Evolutionary conservation across 1,140 invertebrate species (phyloP).

Genomic region (Sinonovacula constricta): DNA sequence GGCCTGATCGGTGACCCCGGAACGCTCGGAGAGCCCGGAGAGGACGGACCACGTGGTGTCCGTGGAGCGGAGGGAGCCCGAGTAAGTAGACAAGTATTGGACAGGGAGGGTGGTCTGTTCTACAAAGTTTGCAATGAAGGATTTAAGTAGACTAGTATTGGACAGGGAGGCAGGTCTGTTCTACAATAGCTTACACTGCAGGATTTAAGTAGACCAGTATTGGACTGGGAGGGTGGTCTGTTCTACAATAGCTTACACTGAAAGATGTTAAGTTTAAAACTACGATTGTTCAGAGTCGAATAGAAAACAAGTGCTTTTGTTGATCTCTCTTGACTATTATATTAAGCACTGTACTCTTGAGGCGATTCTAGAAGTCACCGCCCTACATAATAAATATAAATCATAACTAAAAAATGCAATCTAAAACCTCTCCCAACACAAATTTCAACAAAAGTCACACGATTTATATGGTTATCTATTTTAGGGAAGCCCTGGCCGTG

Average conservation of each 20-base stretch:
- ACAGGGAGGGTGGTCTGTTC: neutral
- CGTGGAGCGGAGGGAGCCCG: conserved; percentile 60
- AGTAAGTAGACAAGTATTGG: conserved; percentile 44
- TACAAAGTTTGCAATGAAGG: no score
- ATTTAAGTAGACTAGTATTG: no score
- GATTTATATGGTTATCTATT: conserved; percentile 13
- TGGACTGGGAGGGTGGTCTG: neutral
- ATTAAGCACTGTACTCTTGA: neutral
- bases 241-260: neutral
- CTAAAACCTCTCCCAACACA: neutral
- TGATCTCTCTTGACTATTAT: neutral
- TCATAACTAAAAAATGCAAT: neutral
- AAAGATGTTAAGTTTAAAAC: neutral
- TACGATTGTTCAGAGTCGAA: no score
- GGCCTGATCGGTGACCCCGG: conserved; percentile 67
- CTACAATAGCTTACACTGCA: no score
- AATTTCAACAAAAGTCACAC: neutral
- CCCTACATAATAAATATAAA: no score
- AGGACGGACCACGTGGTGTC: conserved; percentile 58
- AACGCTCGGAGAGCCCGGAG: conserved; percentile 65
- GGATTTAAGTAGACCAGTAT: conserved; percentile 40
- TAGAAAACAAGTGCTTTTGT: no score
- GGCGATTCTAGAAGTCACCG: no score
- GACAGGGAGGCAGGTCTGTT: no score
- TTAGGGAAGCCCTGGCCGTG: conserved; percentile 59